Evolutionary conservation across 2,113 vertebrate genomes (phyloP).

Genomic region (Rhombomys opimus): DNA sequence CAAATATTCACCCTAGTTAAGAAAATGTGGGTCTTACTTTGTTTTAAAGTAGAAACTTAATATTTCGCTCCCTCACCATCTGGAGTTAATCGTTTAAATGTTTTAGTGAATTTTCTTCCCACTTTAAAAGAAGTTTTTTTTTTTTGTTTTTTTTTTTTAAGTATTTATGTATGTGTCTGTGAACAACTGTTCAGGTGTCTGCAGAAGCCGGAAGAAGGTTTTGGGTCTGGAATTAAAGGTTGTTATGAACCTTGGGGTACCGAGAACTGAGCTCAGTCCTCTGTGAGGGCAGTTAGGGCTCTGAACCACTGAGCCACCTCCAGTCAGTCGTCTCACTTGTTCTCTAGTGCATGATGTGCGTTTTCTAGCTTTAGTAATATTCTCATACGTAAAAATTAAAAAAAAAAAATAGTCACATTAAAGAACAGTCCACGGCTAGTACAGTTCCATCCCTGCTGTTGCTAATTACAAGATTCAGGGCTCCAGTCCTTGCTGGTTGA

Average conservation of each 20-base stretch:
- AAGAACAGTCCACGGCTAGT: background rate
- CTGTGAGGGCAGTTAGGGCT: background rate
- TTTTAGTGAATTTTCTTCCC: conserved; percentile 16
- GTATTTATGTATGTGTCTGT: background rate
- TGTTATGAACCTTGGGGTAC: background rate
- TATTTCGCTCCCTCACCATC: background rate
- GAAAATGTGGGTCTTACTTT: background rate
- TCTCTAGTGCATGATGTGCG: background rate
- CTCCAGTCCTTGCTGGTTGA: background rate
- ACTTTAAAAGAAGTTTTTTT: background rate
- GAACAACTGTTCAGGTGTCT: background rate
- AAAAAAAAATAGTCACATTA: background rate
- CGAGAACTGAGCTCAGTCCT: background rate
- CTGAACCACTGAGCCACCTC: background rate
- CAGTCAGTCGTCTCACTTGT: background rate
- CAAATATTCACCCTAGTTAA: background rate
- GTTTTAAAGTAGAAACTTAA: conserved; percentile 13
- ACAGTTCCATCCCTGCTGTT: background rate
- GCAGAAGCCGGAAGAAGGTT: background rate
- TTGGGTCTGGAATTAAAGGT: background rate
- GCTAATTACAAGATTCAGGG: background rate
- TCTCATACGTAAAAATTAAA: background rate
- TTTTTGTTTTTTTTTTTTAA: background rate
- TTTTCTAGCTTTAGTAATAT: background rate
- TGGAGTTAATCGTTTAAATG: background rate